Base-by-base conservation (phyloP, 2,113 vertebrate species). In the Rhea americana region DNA sequence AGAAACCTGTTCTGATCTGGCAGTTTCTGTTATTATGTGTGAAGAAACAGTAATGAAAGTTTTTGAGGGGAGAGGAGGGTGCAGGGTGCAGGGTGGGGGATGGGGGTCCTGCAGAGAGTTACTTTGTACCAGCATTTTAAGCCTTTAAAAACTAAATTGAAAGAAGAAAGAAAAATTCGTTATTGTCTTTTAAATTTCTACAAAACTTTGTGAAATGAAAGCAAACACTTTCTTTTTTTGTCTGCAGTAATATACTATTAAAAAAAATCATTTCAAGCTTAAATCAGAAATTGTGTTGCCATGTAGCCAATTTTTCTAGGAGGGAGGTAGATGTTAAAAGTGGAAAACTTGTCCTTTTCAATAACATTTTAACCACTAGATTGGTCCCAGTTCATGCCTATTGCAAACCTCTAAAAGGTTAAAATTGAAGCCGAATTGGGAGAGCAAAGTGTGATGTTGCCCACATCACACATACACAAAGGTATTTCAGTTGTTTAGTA, bases 51-150 rank as follows among this genome's bases (percentile, higher is more conserved):
- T 59, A 61, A 48, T n/a, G 15, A 77, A 77, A 26, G 72, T 51
- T 70, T 18, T 48, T 86, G 25, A 6, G 0, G 0, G 10, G 5
- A 22, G 5, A 13, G 14, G 35, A 35, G 35, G 35, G 35, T 35
- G 35, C 35, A n/a, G n/a, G n/a, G n/a, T n/a, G n/a, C n/a, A n/a
- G n/a, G 35, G 35, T 35, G 35, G 35, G 26, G 15, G 6, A 22
- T 8, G 37, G 3, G 8, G 47, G 7, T 75, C 24, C 43, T 82
- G 17, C 35, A 0, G 3, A 53, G 43, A 76, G 20, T 76, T 82
- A 37, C 35, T 82, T 48, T 35, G 28, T 70, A 22, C 45, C 6
- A 35, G 21, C 12, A 32, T 15, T 53, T 7, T 43, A 39, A 88
- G 76, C 21, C 53, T 68, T 1, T 41, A 10, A 70, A 91, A 71